These are phyloP conservation scores for Leptogaster cylindrica DNA, from an alignment of 2,888 invertebrate genomes.

Conservation along the genomic window DNA sequence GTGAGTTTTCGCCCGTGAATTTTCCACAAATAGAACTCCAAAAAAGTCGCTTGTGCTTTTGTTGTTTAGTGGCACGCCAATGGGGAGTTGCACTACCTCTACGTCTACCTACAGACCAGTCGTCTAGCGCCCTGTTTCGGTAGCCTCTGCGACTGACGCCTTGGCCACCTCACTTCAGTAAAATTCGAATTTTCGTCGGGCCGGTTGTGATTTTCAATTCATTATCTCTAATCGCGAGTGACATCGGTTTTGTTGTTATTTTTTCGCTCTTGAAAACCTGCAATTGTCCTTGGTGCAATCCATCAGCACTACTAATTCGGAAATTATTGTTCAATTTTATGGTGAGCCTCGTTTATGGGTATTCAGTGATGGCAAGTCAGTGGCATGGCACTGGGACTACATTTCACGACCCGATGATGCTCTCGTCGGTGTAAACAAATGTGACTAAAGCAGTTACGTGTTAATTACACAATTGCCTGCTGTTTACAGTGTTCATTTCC, in stretches of 20 bases:
- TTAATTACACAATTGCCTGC: too few relatives aligned
- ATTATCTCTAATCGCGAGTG: background rate
- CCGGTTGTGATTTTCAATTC: slow-evolving; percentile 2
- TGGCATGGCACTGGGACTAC: too few relatives aligned
- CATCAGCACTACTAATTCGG: slow-evolving; percentile 15
- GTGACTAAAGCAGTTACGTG: too few relatives aligned
- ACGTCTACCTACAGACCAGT: background rate
- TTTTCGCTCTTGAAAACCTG: background rate
- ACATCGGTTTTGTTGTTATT: background rate
- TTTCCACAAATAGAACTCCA: slow-evolving; percentile 27
- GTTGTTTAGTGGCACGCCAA: slow-evolving; percentile 2
- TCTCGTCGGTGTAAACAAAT: too few relatives aligned
- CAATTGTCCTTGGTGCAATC: background rate
- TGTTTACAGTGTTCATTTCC: too few relatives aligned
- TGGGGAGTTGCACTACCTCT: background rate
- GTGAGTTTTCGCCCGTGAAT: background rate
- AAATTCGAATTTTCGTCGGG: slow-evolving; percentile 18
- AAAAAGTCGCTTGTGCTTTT: background rate
- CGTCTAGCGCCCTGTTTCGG: slow-evolving; percentile 25
- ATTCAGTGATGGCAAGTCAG: too few relatives aligned
- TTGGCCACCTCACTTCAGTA: slow-evolving; percentile 11
- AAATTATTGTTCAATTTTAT: slow-evolving; percentile 17
- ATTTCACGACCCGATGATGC: background rate
- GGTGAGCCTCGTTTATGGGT: background rate
- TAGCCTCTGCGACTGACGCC: slow-evolving; percentile 1